Conservation (phyloP, 2,113 vertebrate genomes). For the Chionis minor region DNA sequence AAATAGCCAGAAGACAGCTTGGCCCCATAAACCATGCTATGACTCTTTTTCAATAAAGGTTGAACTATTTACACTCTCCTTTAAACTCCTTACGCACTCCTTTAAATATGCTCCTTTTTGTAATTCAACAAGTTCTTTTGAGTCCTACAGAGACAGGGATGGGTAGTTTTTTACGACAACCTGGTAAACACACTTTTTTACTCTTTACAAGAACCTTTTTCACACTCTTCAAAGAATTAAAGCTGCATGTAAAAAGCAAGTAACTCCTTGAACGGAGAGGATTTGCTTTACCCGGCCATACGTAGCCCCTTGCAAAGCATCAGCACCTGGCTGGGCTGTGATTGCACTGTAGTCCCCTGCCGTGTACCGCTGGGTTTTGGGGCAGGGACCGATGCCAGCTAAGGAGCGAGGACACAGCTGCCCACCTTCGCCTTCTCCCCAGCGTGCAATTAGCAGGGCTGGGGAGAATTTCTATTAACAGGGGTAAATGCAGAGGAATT, state of each 20-base stretch:
- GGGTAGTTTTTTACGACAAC: neutral
- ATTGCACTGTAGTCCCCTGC: neutral
- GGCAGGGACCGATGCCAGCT: neutral
- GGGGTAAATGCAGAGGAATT: neutral
- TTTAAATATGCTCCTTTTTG: neutral
- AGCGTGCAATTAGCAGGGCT: neutral
- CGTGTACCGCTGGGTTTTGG: accelerated
- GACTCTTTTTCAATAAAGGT: neutral
- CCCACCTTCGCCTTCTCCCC: neutral
- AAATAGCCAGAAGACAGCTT: neutral
- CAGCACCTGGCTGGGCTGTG: neutral
- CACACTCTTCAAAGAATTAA: neutral
- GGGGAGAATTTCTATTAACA: neutral
- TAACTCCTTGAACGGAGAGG: neutral
- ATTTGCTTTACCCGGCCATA: neutral
- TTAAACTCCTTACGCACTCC: neutral
- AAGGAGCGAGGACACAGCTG: neutral
- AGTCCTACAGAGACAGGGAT: neutral
- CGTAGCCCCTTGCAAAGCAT: neutral
- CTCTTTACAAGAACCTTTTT: neutral
- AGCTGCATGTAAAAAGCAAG: neutral
- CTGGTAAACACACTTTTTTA: neutral
- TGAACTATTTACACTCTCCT: neutral
- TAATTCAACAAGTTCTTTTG: neutral
- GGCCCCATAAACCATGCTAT: neutral